Percentiles rank a stretch among this genome's conserved stretches.
These are phyloP conservation scores for Mobula birostris DNA, from an alignment of 2,113 vertebrate genomes.

Conservation along the genomic window DNA sequence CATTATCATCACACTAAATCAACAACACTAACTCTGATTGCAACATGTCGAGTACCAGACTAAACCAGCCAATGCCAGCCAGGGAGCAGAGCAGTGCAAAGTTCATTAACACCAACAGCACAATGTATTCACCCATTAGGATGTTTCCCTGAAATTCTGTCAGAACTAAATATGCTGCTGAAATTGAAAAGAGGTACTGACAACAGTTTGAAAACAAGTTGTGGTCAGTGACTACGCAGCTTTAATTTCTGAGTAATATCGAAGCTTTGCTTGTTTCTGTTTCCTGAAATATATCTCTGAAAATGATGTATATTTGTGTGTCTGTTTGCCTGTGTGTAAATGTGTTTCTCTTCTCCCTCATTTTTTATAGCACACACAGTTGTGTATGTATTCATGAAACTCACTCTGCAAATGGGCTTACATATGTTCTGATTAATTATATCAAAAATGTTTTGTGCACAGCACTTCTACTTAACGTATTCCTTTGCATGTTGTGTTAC, in stretches of 20 bases:
- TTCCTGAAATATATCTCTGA: constrained; percentile 10
- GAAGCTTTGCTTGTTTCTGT: constrained; percentile 13
- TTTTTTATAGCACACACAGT: not conserved
- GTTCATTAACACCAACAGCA: not conserved
- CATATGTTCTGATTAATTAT: not conserved
- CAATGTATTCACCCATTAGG: not conserved
- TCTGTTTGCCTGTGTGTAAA: not conserved
- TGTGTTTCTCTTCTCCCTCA: not conserved
- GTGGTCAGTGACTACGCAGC: constrained; percentile 17
- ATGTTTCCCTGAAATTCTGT: not conserved
- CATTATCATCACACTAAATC: not conserved
- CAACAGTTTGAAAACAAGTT: constrained; percentile 14
- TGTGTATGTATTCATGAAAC: not conserved
- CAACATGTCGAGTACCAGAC: not conserved
- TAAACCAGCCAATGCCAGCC: not conserved
- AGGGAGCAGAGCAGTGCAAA: not conserved
- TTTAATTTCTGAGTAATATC: not conserved
- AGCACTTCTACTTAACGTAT: not conserved
- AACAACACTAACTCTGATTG: not conserved
- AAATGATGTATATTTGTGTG: not conserved
- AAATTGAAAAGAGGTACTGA: constrained; percentile 26
- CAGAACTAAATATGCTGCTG: constrained; percentile 7
- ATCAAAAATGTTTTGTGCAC: not conserved
- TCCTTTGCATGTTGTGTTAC: not conserved
- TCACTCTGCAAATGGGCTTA: not conserved